A percentile compares a stretch with the other conserved stretches of the same genome.
phyloP scores from a whole-genome alignment of 2,797 vertebrate species.

The Ptychadena robeensis region DNA sequence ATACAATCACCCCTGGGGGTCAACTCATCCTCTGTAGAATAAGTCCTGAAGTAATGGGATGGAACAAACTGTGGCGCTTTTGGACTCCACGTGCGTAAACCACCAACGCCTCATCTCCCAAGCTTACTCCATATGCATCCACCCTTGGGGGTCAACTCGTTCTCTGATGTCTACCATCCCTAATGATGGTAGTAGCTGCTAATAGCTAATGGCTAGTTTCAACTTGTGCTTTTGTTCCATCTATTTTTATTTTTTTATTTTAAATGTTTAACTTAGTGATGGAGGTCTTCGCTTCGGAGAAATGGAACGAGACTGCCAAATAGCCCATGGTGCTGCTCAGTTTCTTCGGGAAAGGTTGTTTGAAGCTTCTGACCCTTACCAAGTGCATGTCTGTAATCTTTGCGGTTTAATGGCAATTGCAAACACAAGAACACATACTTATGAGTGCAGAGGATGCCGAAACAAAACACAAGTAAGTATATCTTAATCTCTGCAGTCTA shows the following conservation, averaged over 20 bases:
- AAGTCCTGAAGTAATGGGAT: too few relatives aligned
- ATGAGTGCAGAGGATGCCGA: slow-evolving; percentile 94
- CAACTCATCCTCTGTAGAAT: too few relatives aligned
- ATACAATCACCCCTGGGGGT: too few relatives aligned
- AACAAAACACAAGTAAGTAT: slow-evolving; percentile 92
- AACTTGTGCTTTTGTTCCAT: neutral
- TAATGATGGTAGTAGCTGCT: too few relatives aligned
- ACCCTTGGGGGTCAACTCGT: too few relatives aligned
- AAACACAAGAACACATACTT: slow-evolving; percentile 95
- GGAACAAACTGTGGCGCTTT: too few relatives aligned
- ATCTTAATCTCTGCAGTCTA: too few relatives aligned
- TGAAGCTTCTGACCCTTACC: slow-evolving; percentile 96
- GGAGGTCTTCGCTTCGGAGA: slow-evolving; percentile 96
- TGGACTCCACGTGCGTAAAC: too few relatives aligned
- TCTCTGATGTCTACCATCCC: too few relatives aligned
- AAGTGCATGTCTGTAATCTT: slow-evolving; percentile 96
- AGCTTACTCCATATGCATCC: too few relatives aligned
- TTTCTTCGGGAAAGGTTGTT: slow-evolving; percentile 93
- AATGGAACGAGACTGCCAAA: slow-evolving; percentile 99
- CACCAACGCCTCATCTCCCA: too few relatives aligned
- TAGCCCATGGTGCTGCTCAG: slow-evolving; percentile 97
- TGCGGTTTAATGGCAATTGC: slow-evolving; percentile 98
- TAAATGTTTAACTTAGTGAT: slow-evolving; percentile 75
- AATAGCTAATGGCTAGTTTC: neutral
- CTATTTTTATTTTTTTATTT: neutral